Conservation (phyloP, 2,113 vertebrate species). For the Scortum barcoo region DNA sequence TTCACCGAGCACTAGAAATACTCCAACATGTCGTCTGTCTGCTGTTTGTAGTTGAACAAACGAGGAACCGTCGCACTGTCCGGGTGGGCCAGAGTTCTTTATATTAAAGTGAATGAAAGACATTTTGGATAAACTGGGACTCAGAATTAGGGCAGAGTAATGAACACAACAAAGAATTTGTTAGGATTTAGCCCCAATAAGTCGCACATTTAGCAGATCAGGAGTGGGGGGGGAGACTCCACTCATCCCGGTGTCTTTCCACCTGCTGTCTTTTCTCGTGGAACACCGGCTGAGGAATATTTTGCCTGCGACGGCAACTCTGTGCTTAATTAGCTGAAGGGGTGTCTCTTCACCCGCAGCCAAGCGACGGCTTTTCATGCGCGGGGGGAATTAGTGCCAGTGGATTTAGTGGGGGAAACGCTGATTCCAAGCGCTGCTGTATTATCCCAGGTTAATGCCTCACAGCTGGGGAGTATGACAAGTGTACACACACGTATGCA, state of each 20-base stretch:
- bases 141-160: background rate
- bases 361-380: constrained; percentile 40
- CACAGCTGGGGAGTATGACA: constrained; percentile 16
- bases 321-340: constrained; percentile 49
- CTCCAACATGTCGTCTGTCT: too few species aligned
- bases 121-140: background rate
- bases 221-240: too few species aligned
- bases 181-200: background rate
- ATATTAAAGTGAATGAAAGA: too few species aligned
- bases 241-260: background rate
- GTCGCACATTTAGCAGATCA: constrained; percentile 12
- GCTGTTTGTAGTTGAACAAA: too few species aligned
- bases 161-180: background rate
- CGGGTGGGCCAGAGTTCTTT: too few species aligned
- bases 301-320: constrained; percentile 30
- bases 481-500: constrained; percentile 7
- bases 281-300: constrained; percentile 4
- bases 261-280: background rate
- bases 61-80: too few species aligned
- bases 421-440: constrained; percentile 40
- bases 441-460: constrained; percentile 48
- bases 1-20: too few species aligned
- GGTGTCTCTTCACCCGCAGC: constrained; percentile 39
- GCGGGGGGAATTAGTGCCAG: constrained; percentile 45
- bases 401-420: constrained; percentile 44